Percentiles rank a stretch among this genome's conserved stretches.
Evolutionary conservation across 2,797 vertebrate species (phyloP).

Genomic region (Acanthurus tractus): DNA sequence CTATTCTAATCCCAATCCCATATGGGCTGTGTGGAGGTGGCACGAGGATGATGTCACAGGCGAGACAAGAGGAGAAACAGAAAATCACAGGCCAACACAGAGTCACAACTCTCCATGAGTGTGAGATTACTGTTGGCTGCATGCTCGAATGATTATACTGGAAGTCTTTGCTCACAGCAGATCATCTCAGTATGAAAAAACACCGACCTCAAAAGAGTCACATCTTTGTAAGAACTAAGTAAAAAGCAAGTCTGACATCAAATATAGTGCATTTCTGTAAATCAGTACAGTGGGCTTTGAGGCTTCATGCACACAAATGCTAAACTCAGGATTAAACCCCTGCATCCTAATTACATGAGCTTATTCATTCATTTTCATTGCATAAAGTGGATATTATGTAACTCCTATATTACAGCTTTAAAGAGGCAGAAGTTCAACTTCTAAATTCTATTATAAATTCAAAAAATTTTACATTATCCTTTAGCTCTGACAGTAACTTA

Average conservation of each 20-base stretch:
- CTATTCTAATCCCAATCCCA: conserved; percentile 86
- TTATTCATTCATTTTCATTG: background rate
- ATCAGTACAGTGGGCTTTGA: background rate
- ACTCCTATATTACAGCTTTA: background rate
- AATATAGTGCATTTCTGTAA: background rate
- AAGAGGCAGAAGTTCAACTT: too few relatives aligned
- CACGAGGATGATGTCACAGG: conserved; percentile 70
- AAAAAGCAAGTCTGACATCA: background rate
- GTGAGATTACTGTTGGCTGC: conserved; percentile 60
- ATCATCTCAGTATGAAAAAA: conserved; percentile 25
- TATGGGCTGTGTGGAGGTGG: conserved; percentile 79
- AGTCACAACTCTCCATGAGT: conserved; percentile 48
- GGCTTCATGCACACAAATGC: background rate
- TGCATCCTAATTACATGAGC: too few relatives aligned
- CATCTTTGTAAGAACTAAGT: background rate
- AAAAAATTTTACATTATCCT: background rate
- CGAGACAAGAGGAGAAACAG: conserved; percentile 56
- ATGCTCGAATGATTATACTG: conserved; percentile 34
- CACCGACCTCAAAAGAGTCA: conserved; percentile 6
- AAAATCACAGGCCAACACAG: conserved; percentile 56
- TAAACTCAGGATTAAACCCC: background rate
- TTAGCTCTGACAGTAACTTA: background rate
- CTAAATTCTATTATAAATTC: background rate
- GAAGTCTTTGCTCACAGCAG: conserved; percentile 15
- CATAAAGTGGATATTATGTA: background rate